Evolutionary conservation across 2,888 invertebrate genomes (phyloP), one percentile per base, ranked within the genome.

Genomic region (Tenodera sinensis): DNA sequence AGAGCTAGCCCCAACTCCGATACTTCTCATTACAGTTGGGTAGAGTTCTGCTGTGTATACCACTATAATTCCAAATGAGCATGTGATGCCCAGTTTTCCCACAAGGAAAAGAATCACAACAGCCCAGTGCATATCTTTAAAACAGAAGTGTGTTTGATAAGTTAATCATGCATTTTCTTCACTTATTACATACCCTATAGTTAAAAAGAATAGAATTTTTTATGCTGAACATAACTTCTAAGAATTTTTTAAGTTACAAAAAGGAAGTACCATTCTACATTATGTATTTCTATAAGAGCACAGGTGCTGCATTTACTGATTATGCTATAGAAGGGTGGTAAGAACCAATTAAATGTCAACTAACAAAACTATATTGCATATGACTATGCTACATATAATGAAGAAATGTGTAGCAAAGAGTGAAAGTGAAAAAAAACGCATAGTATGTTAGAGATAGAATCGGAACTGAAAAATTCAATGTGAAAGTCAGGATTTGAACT

Each of bases 31-130:
- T 15, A 93, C 90, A 6, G 94, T 94, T 0, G 95, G 95, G 89
- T 94, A 93, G 91, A 95, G 93, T 92, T 95, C 95, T 6, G 95
- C 94, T 25, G 95, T 95, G 91, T 96, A 95, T 2, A 96, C 95
- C 91, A 96, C 96, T 54, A 95, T 94, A 8, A 95, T 94, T 0
- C 95, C 95, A 92, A 96, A 96, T 0, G 96, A 94, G 3, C 95
- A 94, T 1, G 96, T 95, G 84, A 96, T 95, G 15, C 95, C 95
- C 90, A 96, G 92, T 92, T 96, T 96, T 88, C 96, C 96, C 84
- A 95, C 92, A 87, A 96, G 93, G 91, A 96, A 96, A 27, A 96
- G 92, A 0, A 93, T 91, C 4, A 95, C 94, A 47, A 95, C 93
- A 0, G 94, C 92, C 95, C 95, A 95, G 54, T 93, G 93, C 82